phyloP scores from a whole-genome alignment of 2,113 vertebrate species.

The Carettochelys insculpta region DNA sequence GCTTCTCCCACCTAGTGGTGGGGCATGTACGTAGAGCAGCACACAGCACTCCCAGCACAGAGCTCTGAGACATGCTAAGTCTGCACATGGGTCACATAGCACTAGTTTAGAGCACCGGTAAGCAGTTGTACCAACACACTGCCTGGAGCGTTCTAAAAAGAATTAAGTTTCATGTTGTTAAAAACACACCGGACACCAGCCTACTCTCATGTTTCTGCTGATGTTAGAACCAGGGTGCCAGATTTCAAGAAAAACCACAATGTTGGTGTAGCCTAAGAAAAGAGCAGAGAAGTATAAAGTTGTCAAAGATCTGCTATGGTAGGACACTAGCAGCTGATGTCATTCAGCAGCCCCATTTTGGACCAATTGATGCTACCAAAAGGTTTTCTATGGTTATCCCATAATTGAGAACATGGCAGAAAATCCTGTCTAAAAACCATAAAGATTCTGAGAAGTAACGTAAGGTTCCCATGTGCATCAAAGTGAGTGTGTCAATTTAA shows the following conservation, averaged over 20 bases:
- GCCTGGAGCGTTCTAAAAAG: background rate
- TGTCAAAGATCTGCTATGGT: background rate
- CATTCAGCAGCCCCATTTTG: background rate
- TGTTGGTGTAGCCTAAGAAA: background rate
- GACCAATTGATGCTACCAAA: background rate
- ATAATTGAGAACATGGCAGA: background rate
- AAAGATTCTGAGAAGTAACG: too few relatives aligned
- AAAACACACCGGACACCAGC: too few relatives aligned
- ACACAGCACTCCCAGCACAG: too few relatives aligned
- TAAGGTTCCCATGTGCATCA: background rate
- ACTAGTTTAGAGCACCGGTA: background rate
- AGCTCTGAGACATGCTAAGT: too few relatives aligned
- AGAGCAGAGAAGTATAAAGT: background rate
- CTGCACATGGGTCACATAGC: too few relatives aligned
- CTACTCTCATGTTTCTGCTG: background rate
- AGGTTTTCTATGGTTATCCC: background rate
- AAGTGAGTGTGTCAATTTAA: background rate
- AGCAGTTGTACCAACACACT: background rate
- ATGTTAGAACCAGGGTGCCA: background rate
- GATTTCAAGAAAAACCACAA: background rate
- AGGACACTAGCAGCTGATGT: rapidly evolving
- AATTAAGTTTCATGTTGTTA: background rate
- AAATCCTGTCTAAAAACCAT: background rate
- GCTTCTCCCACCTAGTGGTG: too few relatives aligned
- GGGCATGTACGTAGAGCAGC: too few relatives aligned